Percentiles rank a stretch among this genome's conserved stretches.
Conservation (phyloP, 2,888 invertebrate species). For the Macrophya alboannulata region DNA sequence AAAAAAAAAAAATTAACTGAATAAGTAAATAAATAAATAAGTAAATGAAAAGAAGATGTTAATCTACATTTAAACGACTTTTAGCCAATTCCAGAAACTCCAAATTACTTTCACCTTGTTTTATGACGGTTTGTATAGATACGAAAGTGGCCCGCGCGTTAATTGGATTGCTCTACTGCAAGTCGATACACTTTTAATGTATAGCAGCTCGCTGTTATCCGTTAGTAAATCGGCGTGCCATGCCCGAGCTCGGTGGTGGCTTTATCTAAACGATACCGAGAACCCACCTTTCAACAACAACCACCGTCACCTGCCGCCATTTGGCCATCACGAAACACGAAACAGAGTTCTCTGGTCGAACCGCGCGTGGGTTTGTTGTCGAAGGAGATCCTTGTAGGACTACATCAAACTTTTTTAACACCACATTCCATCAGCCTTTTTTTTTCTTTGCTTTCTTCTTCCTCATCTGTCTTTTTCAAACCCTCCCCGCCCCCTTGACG, state of each 20-base stretch:
- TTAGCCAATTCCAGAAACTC: not conserved
- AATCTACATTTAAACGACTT: conserved; percentile 5
- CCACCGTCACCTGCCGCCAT: conserved; percentile 33
- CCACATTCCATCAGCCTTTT: not conserved
- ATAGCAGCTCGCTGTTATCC: conserved; percentile 1
- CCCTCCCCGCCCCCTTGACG: no score
- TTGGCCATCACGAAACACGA: conserved; percentile 37
- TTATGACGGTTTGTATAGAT: not conserved
- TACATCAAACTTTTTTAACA: not conserved
- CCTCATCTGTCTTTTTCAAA: not conserved
- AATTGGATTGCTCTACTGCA: conserved; percentile 24
- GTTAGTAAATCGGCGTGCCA: conserved; percentile 31
- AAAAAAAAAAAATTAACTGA: no score
- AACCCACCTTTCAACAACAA: conserved; percentile 31
- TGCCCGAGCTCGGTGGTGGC: not conserved
- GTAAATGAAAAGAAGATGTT: not conserved
- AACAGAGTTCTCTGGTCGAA: not conserved
- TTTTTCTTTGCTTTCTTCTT: not conserved
- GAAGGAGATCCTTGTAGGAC: not conserved
- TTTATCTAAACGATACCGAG: conserved; percentile 36
- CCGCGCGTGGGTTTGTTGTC: not conserved
- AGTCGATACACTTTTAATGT: conserved; percentile 20
- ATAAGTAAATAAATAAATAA: not conserved
- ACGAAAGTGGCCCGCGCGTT: conserved; percentile 21
- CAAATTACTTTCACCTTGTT: conserved; percentile 6